phyloP scores from a whole-genome alignment of 2,797 vertebrate species.

The Rhabdomys pumilio region DNA sequence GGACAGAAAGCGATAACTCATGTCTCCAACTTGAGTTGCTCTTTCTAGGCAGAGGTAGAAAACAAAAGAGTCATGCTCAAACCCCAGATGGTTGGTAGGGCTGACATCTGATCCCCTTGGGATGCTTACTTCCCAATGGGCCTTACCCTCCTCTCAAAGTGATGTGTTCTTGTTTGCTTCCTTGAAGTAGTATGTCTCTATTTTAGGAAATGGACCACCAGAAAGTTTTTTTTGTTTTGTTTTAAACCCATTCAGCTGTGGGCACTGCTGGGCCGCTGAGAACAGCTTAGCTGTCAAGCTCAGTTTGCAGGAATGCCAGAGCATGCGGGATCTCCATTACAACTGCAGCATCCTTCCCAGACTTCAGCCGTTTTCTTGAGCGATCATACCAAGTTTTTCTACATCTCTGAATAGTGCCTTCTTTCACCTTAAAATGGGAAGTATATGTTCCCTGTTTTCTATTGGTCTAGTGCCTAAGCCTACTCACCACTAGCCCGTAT shows the following conservation, averaged over 20 bases:
- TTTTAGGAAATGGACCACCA: neutral
- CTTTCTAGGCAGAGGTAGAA: neutral
- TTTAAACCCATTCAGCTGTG: neutral
- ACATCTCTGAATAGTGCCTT: neutral
- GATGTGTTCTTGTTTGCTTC: neutral
- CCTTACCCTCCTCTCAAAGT: neutral
- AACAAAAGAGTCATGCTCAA: neutral
- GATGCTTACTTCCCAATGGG: neutral
- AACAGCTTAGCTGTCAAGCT: constrained; percentile 18
- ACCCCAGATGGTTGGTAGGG: neutral
- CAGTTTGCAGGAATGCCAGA: neutral
- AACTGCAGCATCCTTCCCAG: neutral
- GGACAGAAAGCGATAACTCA: neutral
- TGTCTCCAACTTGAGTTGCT: neutral
- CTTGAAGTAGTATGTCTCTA: neutral
- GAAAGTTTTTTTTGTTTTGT: constrained; percentile 4
- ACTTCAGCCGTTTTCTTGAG: neutral
- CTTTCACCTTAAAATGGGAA: neutral
- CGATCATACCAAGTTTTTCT: neutral
- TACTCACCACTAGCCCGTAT: neutral
- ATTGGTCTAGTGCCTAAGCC: neutral
- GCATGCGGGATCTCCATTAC: neutral
- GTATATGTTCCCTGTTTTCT: constrained; percentile 8
- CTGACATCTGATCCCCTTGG: neutral
- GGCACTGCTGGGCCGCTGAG: constrained; percentile 16